These are phyloP conservation scores for Leptoteleia sp. DNA, from an alignment of 1,140 invertebrate genomes.

Conservation along the genomic window DNA sequence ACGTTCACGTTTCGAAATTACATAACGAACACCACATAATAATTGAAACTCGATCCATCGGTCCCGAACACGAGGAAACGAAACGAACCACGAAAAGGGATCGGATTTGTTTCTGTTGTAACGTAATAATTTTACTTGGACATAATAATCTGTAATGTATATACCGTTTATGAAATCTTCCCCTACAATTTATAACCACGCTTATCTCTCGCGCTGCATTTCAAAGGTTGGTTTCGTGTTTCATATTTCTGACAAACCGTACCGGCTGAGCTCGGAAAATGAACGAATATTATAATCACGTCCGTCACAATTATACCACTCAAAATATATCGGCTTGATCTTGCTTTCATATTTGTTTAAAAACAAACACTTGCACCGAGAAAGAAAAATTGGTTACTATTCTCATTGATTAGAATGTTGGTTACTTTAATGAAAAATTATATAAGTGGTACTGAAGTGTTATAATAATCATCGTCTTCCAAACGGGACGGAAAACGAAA, in stretches of 20 bases:
- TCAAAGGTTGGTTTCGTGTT: constrained; percentile 26
- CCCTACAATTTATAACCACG: constrained; percentile 28
- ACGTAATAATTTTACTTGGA: constrained; percentile 28
- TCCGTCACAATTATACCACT: not conserved
- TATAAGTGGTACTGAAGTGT: no score
- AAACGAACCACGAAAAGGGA: constrained; percentile 28
- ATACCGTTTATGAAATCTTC: constrained; percentile 34
- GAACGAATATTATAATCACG: not conserved
- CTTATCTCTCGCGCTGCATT: constrained; percentile 18
- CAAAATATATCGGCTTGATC: no score
- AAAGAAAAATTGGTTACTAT: no score
- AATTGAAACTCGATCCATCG: constrained; percentile 16
- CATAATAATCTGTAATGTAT: constrained; percentile 36
- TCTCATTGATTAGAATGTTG: no score
- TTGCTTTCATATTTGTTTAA: no score
- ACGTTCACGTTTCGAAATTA: no score
- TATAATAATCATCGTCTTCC: no score
- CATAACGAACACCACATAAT: constrained; percentile 25
- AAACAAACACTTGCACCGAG: no score
- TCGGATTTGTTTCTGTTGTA: constrained; percentile 32
- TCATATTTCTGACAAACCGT: constrained; percentile 12
- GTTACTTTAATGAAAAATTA: no score
- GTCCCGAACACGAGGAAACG: constrained; percentile 10
- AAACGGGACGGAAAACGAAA: no score
- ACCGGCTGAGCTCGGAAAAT: not conserved